Conservation (phyloP, 2,888 invertebrate species). For the Aleiodes testaceus region DNA sequence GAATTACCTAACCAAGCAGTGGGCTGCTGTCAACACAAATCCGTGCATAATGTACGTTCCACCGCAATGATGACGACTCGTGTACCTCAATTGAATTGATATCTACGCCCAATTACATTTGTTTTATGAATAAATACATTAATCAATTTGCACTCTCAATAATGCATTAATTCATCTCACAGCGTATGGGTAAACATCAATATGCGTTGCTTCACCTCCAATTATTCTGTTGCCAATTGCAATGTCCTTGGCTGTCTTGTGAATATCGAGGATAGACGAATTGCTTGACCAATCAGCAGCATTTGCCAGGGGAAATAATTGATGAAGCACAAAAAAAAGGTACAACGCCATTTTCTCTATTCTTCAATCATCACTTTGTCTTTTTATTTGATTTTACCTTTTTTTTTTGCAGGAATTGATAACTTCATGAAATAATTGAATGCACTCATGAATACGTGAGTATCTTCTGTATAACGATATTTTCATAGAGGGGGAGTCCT, state of each 20-base stretch:
- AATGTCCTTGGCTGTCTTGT: constrained; percentile 4
- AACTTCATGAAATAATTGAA: no score
- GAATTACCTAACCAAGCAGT: constrained; percentile 64
- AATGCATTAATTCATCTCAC: background rate
- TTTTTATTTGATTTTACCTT: background rate
- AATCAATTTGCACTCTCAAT: background rate
- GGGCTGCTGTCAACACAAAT: constrained; percentile 66
- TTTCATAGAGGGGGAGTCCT: no score
- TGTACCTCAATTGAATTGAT: constrained; percentile 58
- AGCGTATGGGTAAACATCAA: constrained; percentile 43
- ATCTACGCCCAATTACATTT: constrained; percentile 47
- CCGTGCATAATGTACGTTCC: constrained; percentile 62
- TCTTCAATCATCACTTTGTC: background rate
- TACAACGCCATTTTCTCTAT: background rate
- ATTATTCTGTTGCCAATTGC: constrained; percentile 54
- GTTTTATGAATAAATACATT: constrained; percentile 19
- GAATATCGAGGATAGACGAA: background rate
- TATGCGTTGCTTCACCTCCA: constrained; percentile 57
- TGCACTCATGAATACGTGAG: no score
- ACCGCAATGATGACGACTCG: constrained; percentile 60
- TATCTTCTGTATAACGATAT: no score
- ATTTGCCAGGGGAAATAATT: constrained; percentile 36
- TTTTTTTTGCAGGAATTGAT: background rate
- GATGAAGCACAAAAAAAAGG: constrained; percentile 24
- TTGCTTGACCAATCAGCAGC: constrained; percentile 12